Evolutionary conservation across 2,888 invertebrate genomes (phyloP), one percentile per base, ranked within the genome.

Genomic region (Neoitamus cyanurus): DNA sequence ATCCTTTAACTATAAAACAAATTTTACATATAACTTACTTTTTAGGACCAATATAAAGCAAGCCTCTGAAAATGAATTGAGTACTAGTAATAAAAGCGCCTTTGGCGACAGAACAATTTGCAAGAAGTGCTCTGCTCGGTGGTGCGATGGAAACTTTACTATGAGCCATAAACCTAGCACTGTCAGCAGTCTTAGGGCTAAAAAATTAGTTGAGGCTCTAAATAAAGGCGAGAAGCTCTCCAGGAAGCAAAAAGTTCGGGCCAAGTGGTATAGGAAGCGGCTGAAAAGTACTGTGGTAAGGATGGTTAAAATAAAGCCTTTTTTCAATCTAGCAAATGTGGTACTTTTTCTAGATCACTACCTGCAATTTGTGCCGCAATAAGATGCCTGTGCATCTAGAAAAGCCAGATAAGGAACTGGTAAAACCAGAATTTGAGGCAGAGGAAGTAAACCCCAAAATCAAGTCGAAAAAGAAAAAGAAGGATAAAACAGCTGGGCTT

Each of bases 401-500:
- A 15, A 85, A 85, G 69, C 58, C 85, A 13, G 58, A 73, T 6
- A 58, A 72, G 20, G 20, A 20, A 7, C 20, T 6, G 7, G 20
- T 15, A 58, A 58, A 20, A 15, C 25, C 25, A 58, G 58, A 58
- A 77, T 5, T 13, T 13, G 48, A 72, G 31, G 28, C 25, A 70
- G 15, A 9, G 20, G 37, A 82, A 15, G 3, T 3, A 3, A 9
- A 1, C 9, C 11, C 15, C 11, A 83, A 73, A 34, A 72, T 70
- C 36, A 86, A 85, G 34, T 42, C n/a, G 7, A 92, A 89, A 85
- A 92, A 89, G 84, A 90, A 87, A 73, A 88, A 87, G 15, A 91
- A 89, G 86, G 92, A 92, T 85, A 91, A 88, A 87, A 91, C 90
- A 82, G 91, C 91, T 84, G 92, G 92, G 68, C 89, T 92, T 30